Base-by-base conservation (phyloP, 2,888 invertebrate genomes). In the Dorcus parallelipipedus region DNA sequence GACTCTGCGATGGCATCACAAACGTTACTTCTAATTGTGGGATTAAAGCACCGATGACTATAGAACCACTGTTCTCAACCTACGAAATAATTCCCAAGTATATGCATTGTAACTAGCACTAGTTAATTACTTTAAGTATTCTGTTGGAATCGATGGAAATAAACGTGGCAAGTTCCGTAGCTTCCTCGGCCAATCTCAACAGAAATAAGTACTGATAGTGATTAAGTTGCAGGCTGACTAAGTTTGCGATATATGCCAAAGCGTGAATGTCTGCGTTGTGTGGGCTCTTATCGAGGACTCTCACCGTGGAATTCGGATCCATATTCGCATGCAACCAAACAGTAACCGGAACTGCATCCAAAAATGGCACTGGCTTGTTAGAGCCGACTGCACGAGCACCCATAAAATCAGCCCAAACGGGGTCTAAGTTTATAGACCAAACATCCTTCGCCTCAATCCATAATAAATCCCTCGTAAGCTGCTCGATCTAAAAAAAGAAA, bases 131-230 rank as follows among this genome's bases (percentile, higher is more conserved):
- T 73, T 85, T 82, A 64, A 86, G 75, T 69, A 91, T 89, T 60
- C 88, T 80, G 63, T 87, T 87, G 0, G 91, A 88, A 73, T 94
- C 93, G 59, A 91, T 82, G 2, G 89, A 84, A 41, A 94, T 78
- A 80, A 90, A 93, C 9, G 90, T 90, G 4, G 89, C 82, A 79
- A 93, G 81, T 77, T 93, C 93, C 0, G 90, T 84, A 38, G 93
- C 77, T 50, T 89, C 85, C 78, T 97, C 96, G 23, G 91, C 82
- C 69, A 95, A 82, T 53, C 96, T 82, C 77, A 95, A 79, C 53
- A 97, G 82, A 80, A 97, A 96, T 67, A 96, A 82, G 79, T 90
- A 90, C 80, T 97, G 96, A 78, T 92, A 95, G 78, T 96, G 96
- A 81, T 95, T 96, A 60, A 97, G 83, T 79, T 97, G 96, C 3